These are phyloP conservation scores for Vipera latastei DNA, from an alignment of 2,797 vertebrate genomes.

Conservation along the genomic window DNA sequence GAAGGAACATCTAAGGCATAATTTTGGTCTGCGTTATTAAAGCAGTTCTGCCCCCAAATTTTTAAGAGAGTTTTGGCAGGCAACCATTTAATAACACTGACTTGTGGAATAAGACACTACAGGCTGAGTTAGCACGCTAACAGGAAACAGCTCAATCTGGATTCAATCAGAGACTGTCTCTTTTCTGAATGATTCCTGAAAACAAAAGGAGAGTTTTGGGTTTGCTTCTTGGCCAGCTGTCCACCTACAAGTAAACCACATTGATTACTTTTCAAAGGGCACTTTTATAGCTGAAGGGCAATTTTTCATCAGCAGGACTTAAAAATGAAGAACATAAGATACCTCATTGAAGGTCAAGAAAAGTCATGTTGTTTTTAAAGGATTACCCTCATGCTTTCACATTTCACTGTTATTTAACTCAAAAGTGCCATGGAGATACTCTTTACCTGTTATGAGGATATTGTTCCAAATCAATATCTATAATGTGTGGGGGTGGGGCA, in stretches of 20 bases:
- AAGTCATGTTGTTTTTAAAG: constrained; percentile 2
- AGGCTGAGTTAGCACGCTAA: constrained; percentile 70
- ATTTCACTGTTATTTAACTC: background rate
- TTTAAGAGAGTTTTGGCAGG: constrained; percentile 62
- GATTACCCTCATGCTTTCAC: background rate
- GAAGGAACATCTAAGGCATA: constrained; percentile 36
- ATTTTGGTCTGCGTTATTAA: constrained; percentile 58
- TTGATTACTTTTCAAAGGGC: constrained; percentile 1
- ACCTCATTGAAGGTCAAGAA: background rate
- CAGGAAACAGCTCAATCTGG: constrained; percentile 88
- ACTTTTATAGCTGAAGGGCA: background rate
- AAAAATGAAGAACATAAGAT: accelerated
- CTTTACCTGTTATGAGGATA: background rate
- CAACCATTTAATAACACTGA: constrained; percentile 50
- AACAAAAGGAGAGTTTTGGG: constrained; percentile 49
- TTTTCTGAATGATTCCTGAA: constrained; percentile 62
- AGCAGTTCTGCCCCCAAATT: constrained; percentile 55
- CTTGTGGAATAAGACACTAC: constrained; percentile 62
- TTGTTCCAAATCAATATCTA: background rate
- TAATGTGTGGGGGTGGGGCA: background rate
- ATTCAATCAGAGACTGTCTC: constrained; percentile 81
- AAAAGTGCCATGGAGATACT: background rate
- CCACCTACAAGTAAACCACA: constrained; percentile 12
- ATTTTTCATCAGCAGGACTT: background rate
- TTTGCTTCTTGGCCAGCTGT: constrained; percentile 40